Conservation (phyloP, 1,140 invertebrate genomes). For the Trichonephila inaurata region DNA sequence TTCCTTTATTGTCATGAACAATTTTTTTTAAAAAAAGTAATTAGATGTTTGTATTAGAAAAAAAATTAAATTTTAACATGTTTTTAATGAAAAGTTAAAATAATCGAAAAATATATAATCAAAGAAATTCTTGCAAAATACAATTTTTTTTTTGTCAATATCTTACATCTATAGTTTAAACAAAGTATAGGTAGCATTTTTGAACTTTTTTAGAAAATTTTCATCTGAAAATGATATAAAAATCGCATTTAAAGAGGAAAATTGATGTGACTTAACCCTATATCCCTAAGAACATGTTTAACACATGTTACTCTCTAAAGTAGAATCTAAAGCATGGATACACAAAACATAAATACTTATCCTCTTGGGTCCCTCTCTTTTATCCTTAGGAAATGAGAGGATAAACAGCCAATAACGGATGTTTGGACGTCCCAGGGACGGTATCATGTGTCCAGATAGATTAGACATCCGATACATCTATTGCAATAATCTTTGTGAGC, state of each 20-base stretch:
- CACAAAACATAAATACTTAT: slow-evolving; percentile 40
- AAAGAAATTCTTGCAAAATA: too few species aligned
- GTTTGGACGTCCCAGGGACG: slow-evolving; percentile 29
- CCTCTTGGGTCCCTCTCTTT: slow-evolving; percentile 19
- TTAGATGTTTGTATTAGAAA: too few species aligned
- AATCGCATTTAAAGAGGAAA: background rate
- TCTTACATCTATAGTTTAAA: too few species aligned
- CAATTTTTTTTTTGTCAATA: too few species aligned
- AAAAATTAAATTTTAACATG: too few species aligned
- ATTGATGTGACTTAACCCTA: background rate
- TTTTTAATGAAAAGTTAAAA: too few species aligned
- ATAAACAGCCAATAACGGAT: slow-evolving; percentile 60
- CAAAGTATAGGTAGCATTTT: too few species aligned
- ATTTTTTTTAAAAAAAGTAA: too few species aligned
- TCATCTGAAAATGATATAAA: background rate
- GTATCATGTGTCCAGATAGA: slow-evolving; percentile 58
- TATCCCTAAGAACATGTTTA: background rate
- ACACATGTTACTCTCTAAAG: background rate
- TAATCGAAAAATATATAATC: too few species aligned
- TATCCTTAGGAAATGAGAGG: slow-evolving; percentile 50
- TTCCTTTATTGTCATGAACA: too few species aligned
- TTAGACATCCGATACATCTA: slow-evolving; percentile 62
- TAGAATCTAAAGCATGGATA: background rate
- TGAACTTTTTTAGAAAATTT: background rate
- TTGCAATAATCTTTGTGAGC: slow-evolving; percentile 56